Evolutionary conservation across 2,797 vertebrate species (phyloP), one percentile per base, ranked within the genome.

Genomic region (Cynodonichthys magdalenae): DNA sequence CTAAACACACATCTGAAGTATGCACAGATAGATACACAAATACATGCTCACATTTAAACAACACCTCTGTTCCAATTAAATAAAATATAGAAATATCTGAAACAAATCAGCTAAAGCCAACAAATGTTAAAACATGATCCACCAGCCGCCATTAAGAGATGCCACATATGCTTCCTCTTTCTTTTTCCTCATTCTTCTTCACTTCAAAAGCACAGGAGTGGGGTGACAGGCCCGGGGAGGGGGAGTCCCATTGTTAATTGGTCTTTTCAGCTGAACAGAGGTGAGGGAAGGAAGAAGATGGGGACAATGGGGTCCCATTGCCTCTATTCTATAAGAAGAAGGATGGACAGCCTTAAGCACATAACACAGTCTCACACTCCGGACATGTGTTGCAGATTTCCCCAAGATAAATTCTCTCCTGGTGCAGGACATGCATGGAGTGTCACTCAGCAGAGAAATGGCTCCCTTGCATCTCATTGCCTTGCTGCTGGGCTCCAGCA

Each of bases 201-300:
- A 92, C 94, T 95, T 96, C 93, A 95, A 94, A 95, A 94, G 93
- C 90, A 81, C 91, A 93, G 87, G 82, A 87, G 88, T 85, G 53
- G 77, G 82, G 64, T 86, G 89, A 87, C 88, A 89, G 90, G 86
- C 89, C 88, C 58, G 46, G 86, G 91, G 91, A 90, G 88, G 85
- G 84, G 90, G 89, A 89, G 84, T 82, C 83, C 92, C 92, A 94
- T 95, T 96, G 95, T 96, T 95, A 93, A 95, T 95, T 95, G 91
- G 91, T 91, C 92, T 93, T 95, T 95, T 95, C 91, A 95, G 87
- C 89, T 87, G 80, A 93, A 93, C 94, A 94, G 89, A 93, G 92
- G 93, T 92, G 92, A 93, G 90, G 88, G 90, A 89, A 90, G 9
- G 52, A 89, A 82, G 91, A 93, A 87, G 89, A 47, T 66, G 90